Evolutionary conservation across 1,140 invertebrate genomes (phyloP), one percentile per base, ranked within the genome.

Genomic region (Cheumatopsyche charites): DNA sequence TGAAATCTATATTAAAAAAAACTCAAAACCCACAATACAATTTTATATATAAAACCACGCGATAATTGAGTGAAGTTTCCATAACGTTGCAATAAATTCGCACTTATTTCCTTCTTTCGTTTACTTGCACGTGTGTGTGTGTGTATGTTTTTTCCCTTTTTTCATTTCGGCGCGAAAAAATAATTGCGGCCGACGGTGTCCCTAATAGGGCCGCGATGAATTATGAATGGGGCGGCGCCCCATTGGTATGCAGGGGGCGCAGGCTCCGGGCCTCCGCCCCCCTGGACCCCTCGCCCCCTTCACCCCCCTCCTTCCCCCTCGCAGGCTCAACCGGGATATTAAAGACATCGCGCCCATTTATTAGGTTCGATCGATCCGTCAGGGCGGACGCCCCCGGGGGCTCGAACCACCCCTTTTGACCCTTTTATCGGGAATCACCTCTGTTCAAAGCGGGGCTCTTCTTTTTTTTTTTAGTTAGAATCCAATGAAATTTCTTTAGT

Each of bases 271-370:
- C 5, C 15, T 15, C 15, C 47, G 47, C n/a, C 9, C 47, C 5
- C 29, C 29, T n/a, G n/a, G n/a, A n/a, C n/a, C 19, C n/a, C 49
- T 19, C 23, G 49, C 49, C 49, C 3, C 19, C 19, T 17, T 19
- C 19, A 45, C 43, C 13, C 43, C 43, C 43, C 43, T 45, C 12
- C n/a, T n/a, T 4, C 43, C 15, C 15, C 49, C 49, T 15, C 23
- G 19, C 17, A n/a, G 29, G 29, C 29, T 36, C 29, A 36, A 26
- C 21, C 2, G 55, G 21, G 55, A 58, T 58, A 58, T 58, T 58
- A 58, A 58, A 58, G 55, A 58, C 55, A 58, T 58, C 55, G 55
- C 21, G 55, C 23, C 55, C 55, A 58, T 58, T 58, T 58, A 58
- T 58, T 58, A 58, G 55, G 55, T 25, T 58, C 55, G 55, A 58